Base-by-base conservation (phyloP, 2,797 vertebrate species). In the Microctenopoma steveboyesi region DNA sequence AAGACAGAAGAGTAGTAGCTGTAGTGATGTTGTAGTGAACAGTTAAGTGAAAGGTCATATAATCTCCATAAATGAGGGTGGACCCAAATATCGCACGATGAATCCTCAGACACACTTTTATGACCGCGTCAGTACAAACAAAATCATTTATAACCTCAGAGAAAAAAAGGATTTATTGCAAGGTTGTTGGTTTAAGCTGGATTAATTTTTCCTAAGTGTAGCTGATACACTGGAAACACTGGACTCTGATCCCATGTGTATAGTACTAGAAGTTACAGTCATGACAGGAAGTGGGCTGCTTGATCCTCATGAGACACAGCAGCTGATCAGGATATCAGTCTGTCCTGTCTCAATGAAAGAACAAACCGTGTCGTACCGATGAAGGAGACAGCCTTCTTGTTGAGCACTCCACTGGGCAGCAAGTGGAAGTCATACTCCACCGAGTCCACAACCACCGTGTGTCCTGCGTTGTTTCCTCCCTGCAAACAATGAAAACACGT, bases 351-450 rank as follows among this genome's bases (percentile, higher is more conserved):
- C 18, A 27, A 18, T 7, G 4, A 2, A 4, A 30, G 15, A 35
- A 33, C 2, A 47, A 42, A 22, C 49, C 7, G 30, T 4, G 15
- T 6, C 62, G 1, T 88, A 95, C 95, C 95, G 2, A 95, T 95
- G 79, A 95, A 95, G 42, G 94, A 95, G 55, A 79, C 37, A 0
- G 95, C 95, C 22, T 91, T 95, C 78, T 93, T 94, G 91, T 95
- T 96, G 76, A 96, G 93, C 14, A 96, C 93, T 0, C 95, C 95
- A 0, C 95, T 95, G 63, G 95, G 95, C 76, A 95, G 82, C 56
- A 95, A 90, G 78, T 95, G 95, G 62, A 96, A 96, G 78, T 95
- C 89, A 0, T 96, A 96, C 87, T 95, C 95, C 70, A 95, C 93
- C 0, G 86, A 70, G 70, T 95, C 95, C 83, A 95, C 95, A 1